Evolutionary conservation across 2,888 invertebrate species (phyloP).

Genomic region (Xestoiulus laeticollis): DNA sequence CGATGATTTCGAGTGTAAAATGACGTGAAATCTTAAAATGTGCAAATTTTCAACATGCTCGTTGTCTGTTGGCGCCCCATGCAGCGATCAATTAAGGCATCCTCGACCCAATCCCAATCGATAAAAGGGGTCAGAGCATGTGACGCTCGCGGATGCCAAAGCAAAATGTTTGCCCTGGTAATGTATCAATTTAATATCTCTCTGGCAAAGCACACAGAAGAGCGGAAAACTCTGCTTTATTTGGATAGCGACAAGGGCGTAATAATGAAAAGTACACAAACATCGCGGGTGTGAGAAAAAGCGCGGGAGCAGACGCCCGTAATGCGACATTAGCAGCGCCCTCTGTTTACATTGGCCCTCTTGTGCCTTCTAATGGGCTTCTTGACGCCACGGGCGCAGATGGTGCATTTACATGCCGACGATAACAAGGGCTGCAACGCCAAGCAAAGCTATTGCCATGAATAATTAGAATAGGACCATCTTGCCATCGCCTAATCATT

Average conservation of each 20-base stretch:
- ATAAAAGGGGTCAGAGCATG: slow-evolving; percentile 3
- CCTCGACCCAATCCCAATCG: slow-evolving; percentile 29
- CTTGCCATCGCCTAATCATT: not conserved
- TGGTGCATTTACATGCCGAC: slow-evolving; percentile 20
- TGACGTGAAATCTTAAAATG: not conserved
- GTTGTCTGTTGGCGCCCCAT: not conserved
- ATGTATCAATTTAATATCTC: slow-evolving; percentile 27
- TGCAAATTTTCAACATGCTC: not conserved
- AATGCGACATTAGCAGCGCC: slow-evolving; percentile 37
- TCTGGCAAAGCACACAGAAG: not conserved
- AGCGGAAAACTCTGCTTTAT: not conserved
- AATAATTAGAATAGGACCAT: slow-evolving; percentile 11
- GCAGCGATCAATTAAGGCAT: not conserved
- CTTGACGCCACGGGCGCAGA: slow-evolving; percentile 37
- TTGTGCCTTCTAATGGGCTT: not conserved
- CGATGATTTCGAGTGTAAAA: no score
- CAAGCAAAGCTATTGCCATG: not conserved
- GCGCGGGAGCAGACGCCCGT: slow-evolving; percentile 16
- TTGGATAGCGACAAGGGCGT: slow-evolving; percentile 29
- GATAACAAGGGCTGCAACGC: not conserved
- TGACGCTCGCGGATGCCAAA: not conserved
- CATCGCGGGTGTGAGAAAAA: slow-evolving; percentile 37
- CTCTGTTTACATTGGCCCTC: slow-evolving; percentile 29
- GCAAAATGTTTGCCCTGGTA: slow-evolving; percentile 30
- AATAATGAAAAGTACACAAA: slow-evolving; percentile 37